phyloP scores from a whole-genome alignment of 2,113 vertebrate species.

The Neodon shergylaensis region DNA sequence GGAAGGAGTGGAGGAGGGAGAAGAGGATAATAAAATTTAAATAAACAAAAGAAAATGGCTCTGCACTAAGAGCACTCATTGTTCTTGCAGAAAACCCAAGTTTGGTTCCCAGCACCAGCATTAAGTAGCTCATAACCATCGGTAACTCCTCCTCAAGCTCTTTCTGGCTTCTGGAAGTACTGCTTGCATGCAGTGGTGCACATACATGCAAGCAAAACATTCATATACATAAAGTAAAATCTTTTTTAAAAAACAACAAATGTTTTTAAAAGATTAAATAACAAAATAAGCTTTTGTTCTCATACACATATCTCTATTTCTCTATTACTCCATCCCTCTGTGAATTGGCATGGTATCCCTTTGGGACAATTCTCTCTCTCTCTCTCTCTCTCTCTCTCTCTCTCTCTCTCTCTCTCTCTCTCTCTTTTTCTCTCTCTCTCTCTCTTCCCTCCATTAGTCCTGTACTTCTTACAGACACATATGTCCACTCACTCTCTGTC shows the following conservation, averaged over 20 bases:
- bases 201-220: not conserved
- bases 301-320: not conserved
- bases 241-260: not conserved
- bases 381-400: not conserved
- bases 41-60: not conserved
- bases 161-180: not conserved
- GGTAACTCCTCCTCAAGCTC: not conserved
- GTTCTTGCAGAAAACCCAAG: not conserved
- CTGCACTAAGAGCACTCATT: not conserved
- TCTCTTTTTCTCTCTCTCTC: too few relatives aligned
- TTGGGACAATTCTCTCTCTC: not conserved
- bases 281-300: not conserved
- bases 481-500: not conserved
- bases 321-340: not conserved
- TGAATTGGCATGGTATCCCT: not conserved
- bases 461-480: not conserved
- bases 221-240: too few relatives aligned
- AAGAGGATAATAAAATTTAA: not conserved
- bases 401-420: not conserved
- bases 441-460: too few relatives aligned
- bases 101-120: not conserved
- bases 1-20: accelerated
- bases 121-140: too few relatives aligned
- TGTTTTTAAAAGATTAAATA: not conserved
- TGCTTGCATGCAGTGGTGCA: too few relatives aligned